Evolutionary conservation across 2,888 invertebrate species (phyloP), one percentile per base, ranked within the genome.

Genomic region (Microplitis deprimator): DNA sequence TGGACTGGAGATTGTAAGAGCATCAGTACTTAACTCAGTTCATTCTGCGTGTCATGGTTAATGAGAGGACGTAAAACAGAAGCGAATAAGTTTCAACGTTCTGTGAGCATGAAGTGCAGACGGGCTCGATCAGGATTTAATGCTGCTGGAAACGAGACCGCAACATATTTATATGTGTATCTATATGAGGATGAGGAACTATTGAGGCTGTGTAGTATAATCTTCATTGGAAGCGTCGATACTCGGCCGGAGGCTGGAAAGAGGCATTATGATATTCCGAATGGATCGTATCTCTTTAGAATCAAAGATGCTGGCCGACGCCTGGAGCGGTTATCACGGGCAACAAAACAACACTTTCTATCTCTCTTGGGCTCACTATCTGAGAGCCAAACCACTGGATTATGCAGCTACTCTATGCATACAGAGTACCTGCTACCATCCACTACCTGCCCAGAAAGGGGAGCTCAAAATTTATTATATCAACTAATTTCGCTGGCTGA

Each of bases 351-450:
- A 82, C 80, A 83, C 4, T 13, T 8, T 5, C 13, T 5, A 13
- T 50, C 50, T 50, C 50, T 50, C 13, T 50, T 50, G 4, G 13
- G 13, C 50, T 50, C 50, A 50, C 50, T 50, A 50, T 13, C 8
- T 8, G 2, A 50, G 41, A 41, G 41, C 6, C 3, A 4, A 50
- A 13, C 50, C 8, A 13, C 50, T 50, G 50, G 13, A 83, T 81
- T 81, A 71, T 69, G 73, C 78, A 83, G 87, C 87, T 87, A 88
- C 87, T 85, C 89, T 89, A 89, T 89, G 89, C 89, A 89, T 89
- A 89, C 89, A 88, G 85, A 89, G 87, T 89, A 84, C 85, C 50
- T 83, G 86, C 88, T 87, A 88, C 88, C 87, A 87, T 81, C 81
- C 41, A 39, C 8, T n/a, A 73, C 69, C 61, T 39, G 13, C 17